phyloP scores from a whole-genome alignment of 2,888 invertebrate genomes.

The Fabriciana adippe region DNA sequence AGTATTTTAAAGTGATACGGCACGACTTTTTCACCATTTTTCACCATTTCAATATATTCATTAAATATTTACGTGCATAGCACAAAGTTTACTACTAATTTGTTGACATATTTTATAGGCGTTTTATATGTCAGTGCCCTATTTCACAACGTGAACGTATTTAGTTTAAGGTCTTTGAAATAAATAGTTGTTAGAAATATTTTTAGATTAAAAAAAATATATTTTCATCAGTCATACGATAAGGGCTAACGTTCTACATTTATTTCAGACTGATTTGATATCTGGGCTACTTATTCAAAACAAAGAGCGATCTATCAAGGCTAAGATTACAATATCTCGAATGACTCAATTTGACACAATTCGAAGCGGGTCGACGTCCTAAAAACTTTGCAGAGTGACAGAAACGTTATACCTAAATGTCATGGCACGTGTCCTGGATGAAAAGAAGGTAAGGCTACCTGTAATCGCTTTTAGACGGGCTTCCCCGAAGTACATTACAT shows the following conservation, averaged over 20 bases:
- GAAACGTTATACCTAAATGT: slow-evolving; percentile 7
- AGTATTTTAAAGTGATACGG: not conserved
- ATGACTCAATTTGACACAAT: slow-evolving; percentile 43
- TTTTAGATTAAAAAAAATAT: too few species aligned
- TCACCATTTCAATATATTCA: too few species aligned
- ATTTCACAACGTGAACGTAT: not conserved
- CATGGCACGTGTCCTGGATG: not conserved
- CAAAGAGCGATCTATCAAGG: slow-evolving; percentile 29
- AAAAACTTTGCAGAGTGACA: slow-evolving; percentile 32
- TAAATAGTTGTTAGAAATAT: not conserved
- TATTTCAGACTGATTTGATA: slow-evolving; percentile 5
- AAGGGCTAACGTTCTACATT: too few species aligned
- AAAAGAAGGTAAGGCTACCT: slow-evolving; percentile 29
- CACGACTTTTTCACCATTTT: too few species aligned
- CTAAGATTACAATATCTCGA: slow-evolving; percentile 29
- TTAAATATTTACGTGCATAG: too few species aligned
- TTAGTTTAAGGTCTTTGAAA: slow-evolving; percentile 6
- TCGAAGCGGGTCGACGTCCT: slow-evolving; percentile 36
- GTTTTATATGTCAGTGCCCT: not conserved
- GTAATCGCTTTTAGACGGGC: slow-evolving; percentile 57
- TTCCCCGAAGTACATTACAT: slow-evolving; percentile 73
- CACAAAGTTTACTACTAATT: too few species aligned
- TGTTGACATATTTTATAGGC: too few species aligned
- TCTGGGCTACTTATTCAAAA: slow-evolving; percentile 24
- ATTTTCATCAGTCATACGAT: too few species aligned